Evolutionary conservation across 2,797 vertebrate species (phyloP), one percentile per base, ranked within the genome.

Genomic region (Molossus molossus): DNA sequence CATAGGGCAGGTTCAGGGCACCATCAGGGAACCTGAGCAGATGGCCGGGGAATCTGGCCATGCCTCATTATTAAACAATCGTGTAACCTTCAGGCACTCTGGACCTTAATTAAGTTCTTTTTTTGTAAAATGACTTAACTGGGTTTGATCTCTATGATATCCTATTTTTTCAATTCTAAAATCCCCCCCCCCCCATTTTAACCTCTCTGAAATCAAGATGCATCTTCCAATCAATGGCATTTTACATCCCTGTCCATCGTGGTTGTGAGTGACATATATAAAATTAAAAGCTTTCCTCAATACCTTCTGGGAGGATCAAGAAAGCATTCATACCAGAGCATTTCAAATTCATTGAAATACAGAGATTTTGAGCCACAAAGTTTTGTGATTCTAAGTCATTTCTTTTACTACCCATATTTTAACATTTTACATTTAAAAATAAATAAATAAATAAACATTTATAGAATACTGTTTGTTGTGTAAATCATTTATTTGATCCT

Each of bases 11-110:
- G 15, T 81, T 3, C 13, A 73, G 88, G 82, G 60, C 70, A 69
- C 84, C 13, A 12, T 62, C 64, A 92, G 69, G 37, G 92, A 75
- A 87, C 17, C 83, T 50, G 83, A 96, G 58, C 92, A 97, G 96
- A 93, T 96, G 94, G 94, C 29, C 62, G 40, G 40, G 60, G 58
- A 40, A 69, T n/a, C 21, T 70, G 25, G 53, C 40, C 58, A 58
- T 27, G 64, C 73, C 86, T 94, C 90, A 88, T 97, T 48, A 94
- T 75, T 88, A 97, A 94, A 60, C 81, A 92, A 55, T 17, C 62
- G 2, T 33, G 20, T 84, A 67, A 94, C 85, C 94, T 87, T 82
- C 72, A 62, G 65, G 17, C 48, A 67, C 82, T 90, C 27, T 92
- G 77, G 55, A 72, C 85, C 25, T 96, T 82, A 77, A 87, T 96